Conservation (phyloP, 2,888 invertebrate species). For the Polymixis flavicincta region DNA sequence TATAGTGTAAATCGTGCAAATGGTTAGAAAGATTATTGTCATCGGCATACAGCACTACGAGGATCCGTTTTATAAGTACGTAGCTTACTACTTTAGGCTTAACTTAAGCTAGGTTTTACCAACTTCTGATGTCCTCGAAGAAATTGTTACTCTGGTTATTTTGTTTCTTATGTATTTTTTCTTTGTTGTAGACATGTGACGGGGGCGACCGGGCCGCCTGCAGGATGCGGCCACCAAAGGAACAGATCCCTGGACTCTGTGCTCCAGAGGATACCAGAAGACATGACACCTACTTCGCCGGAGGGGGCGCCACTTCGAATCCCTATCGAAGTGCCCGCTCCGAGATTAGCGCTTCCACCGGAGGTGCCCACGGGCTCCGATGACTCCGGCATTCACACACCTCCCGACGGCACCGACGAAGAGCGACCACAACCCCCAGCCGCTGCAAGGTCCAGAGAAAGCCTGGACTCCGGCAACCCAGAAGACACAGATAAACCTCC, state of each 20-base stretch:
- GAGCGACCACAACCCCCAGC: constrained; percentile 88
- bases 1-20: constrained; percentile 75
- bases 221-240: constrained; percentile 94
- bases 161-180: constrained; percentile 67
- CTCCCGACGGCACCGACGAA: constrained; percentile 86
- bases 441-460: constrained; percentile 93
- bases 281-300: constrained; percentile 91
- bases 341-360: constrained; percentile 90
- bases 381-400: constrained; percentile 93
- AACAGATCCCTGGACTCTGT: constrained; percentile 97
- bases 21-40: constrained; percentile 88
- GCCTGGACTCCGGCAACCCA: constrained; percentile 93
- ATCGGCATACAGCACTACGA: constrained; percentile 87
- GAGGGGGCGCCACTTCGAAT: constrained; percentile 85
- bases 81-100: constrained; percentile 44
- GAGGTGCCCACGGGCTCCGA: constrained; percentile 92
- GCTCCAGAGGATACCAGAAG: constrained; percentile 96
- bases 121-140: constrained; percentile 54
- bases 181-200: constrained; percentile 88
- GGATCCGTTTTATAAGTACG: constrained; percentile 88
- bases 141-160: constrained; percentile 29
- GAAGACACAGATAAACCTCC: constrained; percentile 90
- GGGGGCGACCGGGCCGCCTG: constrained; percentile 85
- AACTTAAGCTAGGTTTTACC: constrained; percentile 43
- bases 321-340: constrained; percentile 86